Conservation (phyloP, 2,113 vertebrate species). For the Oreochromis aureus region DNA sequence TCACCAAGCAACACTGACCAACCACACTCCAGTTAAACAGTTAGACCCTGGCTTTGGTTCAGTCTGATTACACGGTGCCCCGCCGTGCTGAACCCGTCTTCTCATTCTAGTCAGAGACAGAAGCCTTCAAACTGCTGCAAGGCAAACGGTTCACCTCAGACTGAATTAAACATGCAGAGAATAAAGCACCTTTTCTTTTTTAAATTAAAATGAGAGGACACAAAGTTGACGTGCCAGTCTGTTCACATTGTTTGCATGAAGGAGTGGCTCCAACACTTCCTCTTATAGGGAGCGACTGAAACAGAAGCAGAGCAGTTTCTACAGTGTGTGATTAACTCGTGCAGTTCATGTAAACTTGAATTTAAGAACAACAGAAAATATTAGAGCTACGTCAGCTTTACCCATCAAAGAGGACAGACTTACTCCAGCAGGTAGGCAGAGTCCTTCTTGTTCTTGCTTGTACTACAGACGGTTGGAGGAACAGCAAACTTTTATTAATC, state of each 20-base stretch:
- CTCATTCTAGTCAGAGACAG: background rate
- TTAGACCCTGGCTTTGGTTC: background rate
- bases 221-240: background rate
- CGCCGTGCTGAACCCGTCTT: background rate
- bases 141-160: background rate
- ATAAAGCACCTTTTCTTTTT: background rate
- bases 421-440: background rate
- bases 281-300: background rate
- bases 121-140: background rate
- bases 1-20: no score
- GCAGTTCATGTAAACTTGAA: background rate
- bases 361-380: background rate
- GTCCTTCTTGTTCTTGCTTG: background rate
- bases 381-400: background rate
- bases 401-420: background rate
- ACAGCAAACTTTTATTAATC: background rate
- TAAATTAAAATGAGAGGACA: background rate
- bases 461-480: background rate
- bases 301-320: background rate
- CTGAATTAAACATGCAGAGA: background rate
- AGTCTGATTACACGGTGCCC: background rate
- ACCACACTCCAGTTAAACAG: background rate
- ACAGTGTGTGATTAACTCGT: background rate
- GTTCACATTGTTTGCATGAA: background rate
- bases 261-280: background rate